phyloP scores from a whole-genome alignment of 2,888 invertebrate genomes.

The Scaptomyza flava region DNA sequence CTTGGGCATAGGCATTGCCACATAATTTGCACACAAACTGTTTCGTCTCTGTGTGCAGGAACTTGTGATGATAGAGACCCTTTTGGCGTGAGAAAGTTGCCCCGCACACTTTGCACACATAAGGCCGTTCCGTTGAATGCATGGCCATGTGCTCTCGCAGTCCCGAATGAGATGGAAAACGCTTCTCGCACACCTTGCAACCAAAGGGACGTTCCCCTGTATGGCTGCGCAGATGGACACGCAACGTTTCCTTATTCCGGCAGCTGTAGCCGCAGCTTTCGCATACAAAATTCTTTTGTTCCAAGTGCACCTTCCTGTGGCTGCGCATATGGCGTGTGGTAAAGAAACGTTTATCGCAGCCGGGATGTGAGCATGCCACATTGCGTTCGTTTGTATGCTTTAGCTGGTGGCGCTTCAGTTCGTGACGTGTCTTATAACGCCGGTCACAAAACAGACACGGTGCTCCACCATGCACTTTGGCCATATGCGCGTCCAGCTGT shows the following conservation, averaged over 20 bases:
- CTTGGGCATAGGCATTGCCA: conserved; percentile 79
- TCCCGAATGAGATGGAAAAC: conserved; percentile 74
- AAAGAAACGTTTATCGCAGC: conserved; percentile 76
- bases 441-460: conserved; percentile 62
- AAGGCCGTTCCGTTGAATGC: conserved; percentile 77
- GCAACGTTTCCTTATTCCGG: conserved; percentile 73
- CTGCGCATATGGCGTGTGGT: conserved; percentile 68
- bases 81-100: conserved; percentile 78
- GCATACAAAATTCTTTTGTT: conserved; percentile 76
- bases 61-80: conserved; percentile 78
- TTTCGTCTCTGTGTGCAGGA: conserved; percentile 75
- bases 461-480: conserved; percentile 63
- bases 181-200: conserved; percentile 72
- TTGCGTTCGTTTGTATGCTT: conserved; percentile 70
- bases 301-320: conserved; percentile 72
- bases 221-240: conserved; percentile 76
- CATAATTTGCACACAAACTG: conserved; percentile 81
- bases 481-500: conserved; percentile 63
- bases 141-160: conserved; percentile 79
- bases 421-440: conserved; percentile 72
- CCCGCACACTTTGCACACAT: conserved; percentile 73
- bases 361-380: conserved; percentile 68
- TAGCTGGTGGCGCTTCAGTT: conserved; percentile 72
- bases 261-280: conserved; percentile 80
- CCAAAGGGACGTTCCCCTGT: conserved; percentile 80